Evolutionary conservation across 2,797 vertebrate genomes (phyloP), one percentile per base, ranked within the genome.

Genomic region (Linurgus olivaceus): DNA sequence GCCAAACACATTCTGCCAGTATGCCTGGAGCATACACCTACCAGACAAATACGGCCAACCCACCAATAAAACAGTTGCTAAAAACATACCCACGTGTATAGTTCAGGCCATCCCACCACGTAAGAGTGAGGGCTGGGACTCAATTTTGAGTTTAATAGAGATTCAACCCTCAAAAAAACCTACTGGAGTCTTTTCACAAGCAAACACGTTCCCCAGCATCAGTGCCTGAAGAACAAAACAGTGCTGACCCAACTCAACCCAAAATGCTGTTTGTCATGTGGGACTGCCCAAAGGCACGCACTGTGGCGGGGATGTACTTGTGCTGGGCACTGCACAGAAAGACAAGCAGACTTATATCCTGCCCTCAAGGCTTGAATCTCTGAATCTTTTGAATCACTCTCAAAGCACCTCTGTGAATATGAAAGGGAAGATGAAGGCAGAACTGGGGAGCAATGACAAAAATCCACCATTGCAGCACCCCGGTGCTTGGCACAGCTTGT

Each of bases 401-500:
- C 48, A 50, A 63, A 81, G 40, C n/a, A 37, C 10, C 28, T 76
- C 42, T 76, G 35, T 50, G 38, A 80, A 29, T 35, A 35, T 4
- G 8, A 45, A 54, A 52, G 7, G 2, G 48, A 66, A 58, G 37
- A 58, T 1, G 11, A 61, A 88, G 11, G 67, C 44, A 92, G 50
- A 83, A 63, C 21, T 40, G 45, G 42, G 68, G 68, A 90, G 29
- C 8, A 40, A 42, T 0, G 5, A 59, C 37, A 76, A 73, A 66
- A 75, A 51, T 19, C 26, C 51, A 59, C 31, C 2, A 3, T n/a
- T 4, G 2, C 62, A 12, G 51, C 23, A 52, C 14, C 9, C 5
- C 0, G 1, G 26, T 2, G 8, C 51, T 72, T 40, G 47, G 70
- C 26, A 48, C 0, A 1, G 11, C 79, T 78, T 0, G 0, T 26